These are phyloP conservation scores for Berghia stephanieae DNA, from an alignment of 1,140 invertebrate genomes.

Conservation along the genomic window DNA sequence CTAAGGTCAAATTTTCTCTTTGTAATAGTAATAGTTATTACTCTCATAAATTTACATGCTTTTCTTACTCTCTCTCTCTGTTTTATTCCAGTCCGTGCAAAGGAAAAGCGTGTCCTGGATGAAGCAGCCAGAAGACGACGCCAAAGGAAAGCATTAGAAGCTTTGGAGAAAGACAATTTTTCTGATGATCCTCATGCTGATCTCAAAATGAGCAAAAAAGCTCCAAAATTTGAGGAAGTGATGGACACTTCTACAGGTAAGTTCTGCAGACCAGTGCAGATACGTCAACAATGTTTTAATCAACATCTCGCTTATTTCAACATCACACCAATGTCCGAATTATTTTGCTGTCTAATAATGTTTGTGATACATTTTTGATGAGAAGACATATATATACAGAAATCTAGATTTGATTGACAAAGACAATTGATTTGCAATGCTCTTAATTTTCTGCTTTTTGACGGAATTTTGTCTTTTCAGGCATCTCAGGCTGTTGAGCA, in stretches of 20 bases:
- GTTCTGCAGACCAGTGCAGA: not conserved
- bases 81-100: slow-evolving; percentile 46
- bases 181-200: slow-evolving; percentile 98
- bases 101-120: slow-evolving; percentile 80
- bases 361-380: too few relatives aligned
- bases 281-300: not conserved
- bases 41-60: not conserved
- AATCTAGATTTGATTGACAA: too few relatives aligned
- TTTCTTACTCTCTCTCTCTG: not conserved
- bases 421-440: too few relatives aligned
- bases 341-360: too few relatives aligned
- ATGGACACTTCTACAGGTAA: slow-evolving; percentile 65
- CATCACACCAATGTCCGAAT: too few relatives aligned
- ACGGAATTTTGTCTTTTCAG: too few relatives aligned
- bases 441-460: too few relatives aligned
- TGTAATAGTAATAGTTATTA: not conserved
- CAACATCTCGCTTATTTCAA: not conserved
- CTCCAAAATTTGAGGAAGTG: slow-evolving; percentile 94
- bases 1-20: not conserved
- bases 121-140: slow-evolving; percentile 85
- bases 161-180: slow-evolving; percentile 96
- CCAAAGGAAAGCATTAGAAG: slow-evolving; percentile 89
- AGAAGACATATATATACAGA: too few relatives aligned
- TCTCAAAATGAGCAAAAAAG: slow-evolving; percentile 86
- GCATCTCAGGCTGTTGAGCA: too few relatives aligned